Base-by-base conservation (phyloP, 2,797 vertebrate species). In the Peromyscus eremicus region DNA sequence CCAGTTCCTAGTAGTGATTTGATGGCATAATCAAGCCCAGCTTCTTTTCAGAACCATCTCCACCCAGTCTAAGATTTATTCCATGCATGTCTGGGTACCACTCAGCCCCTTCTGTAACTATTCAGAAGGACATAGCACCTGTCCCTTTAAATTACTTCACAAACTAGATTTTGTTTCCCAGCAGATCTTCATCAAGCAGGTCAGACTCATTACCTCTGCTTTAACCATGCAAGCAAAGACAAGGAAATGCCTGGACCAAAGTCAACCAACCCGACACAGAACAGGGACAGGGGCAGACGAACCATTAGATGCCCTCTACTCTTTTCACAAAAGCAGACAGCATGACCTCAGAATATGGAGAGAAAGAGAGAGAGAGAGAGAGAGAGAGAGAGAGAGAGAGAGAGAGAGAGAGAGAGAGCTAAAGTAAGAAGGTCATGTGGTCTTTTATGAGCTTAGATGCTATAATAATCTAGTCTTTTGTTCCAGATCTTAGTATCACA, bases 1-100 rank as follows among this genome's bases (percentile, higher is more conserved):
- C 37, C 7, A 7, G 55, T 43, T 79, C 62, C 77, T 27, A 21
- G 40, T 2, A 79, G 70, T 90, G 64, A 76, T 29, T 32, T 68
- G 79, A 85, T n/a, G 60, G 68, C 43, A 49, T 64, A 64, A 93
- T 57, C 55, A 85, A 94, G 83, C 91, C 68, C 95, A 92, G 73
- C 55, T 68, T 94, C 81, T 75, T n/a, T 17, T 60, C 43, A 2
- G 19, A 84, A 55, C 70, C 11, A 0, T n/a, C 62, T 79, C 60
- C 66, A 52, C 37, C 32, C 86, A 82, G 52, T n/a, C 66, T 2
- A 11, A 23, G 71, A 21, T 85, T 79, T 79, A 71, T 86, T 82
- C 52, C 43, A 62, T 34, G 80, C 21, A 13, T 1, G 0, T 5
- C 2, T 62, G 7, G 25, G 9, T 70, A 55, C 34, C 68, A 19